Evolutionary conservation across 2,797 vertebrate genomes (phyloP).

Genomic region (Ciconia nigra): DNA sequence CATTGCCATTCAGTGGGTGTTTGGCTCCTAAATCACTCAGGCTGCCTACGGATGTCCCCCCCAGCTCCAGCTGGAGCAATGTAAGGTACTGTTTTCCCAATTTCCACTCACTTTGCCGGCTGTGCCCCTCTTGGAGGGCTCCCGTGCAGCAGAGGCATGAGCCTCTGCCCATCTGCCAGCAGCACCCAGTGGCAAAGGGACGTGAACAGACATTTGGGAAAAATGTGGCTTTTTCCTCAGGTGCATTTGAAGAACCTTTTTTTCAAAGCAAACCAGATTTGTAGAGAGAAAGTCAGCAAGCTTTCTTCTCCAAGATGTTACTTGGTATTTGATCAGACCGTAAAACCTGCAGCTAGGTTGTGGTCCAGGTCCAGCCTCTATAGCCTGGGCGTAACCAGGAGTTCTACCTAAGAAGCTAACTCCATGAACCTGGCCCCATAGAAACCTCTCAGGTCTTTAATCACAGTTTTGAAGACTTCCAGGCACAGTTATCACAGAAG

Average conservation of each 20-base stretch:
- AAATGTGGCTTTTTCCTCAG: not conserved
- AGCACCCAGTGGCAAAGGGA: not conserved
- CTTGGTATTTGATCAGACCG: not conserved
- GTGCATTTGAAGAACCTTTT: not conserved
- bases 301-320: not conserved
- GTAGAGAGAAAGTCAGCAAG: not conserved
- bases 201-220: not conserved
- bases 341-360: not conserved
- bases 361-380: not conserved
- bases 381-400: not conserved
- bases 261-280: not conserved
- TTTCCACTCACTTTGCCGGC: not conserved
- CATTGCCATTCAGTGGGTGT: not conserved
- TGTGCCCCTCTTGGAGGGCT: not conserved
- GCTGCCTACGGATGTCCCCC: not conserved
- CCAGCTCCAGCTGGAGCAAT: not conserved
- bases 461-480: conserved; percentile 6
- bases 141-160: fast-evolving
- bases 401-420: not conserved
- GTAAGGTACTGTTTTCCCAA: not conserved
- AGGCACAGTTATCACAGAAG: not conserved
- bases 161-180: not conserved
- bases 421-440: not conserved
- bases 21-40: not conserved
- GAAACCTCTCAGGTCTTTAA: not conserved